Base-by-base conservation (phyloP, 2,888 invertebrate species). In the Drosophila glabriapex region DNA sequence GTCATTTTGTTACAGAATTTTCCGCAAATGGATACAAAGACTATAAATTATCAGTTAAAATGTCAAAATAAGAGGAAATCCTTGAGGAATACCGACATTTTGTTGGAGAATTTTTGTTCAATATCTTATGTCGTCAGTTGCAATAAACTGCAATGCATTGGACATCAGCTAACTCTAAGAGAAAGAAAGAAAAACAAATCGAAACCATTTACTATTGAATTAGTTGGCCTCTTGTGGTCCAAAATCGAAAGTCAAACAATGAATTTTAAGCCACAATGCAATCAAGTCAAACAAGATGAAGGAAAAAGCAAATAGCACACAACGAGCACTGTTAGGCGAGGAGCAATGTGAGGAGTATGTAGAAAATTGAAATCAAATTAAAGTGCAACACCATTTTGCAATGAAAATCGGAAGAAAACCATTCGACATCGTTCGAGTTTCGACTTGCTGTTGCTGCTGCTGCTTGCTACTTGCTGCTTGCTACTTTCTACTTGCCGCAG, bases 301-400 rank as follows among this genome's bases (percentile, higher is more conserved):
- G 52, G 35, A 54, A 53, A 58, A 62, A 77, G 58, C 64, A 69
- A 75, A 63, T 46, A 68, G 50, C 39, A 60, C 19, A 68, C 25
- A 46, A 19, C 37, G 7, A 33, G 63, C 50, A n/a, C 14, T 14
- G 28, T 29, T 25, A 16, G 16, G 9, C 29, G 10, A 9, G 49
- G 33, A 4, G 28, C 14, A 39, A 25, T 16, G 4, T 35, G 10
- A 9, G 37, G 37, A 4, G 28, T 14, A 43, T 53, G 41, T 50
- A 43, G 59, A 73, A 69, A 82, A 84, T 84, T 72, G 82, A 82
- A 82, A 85, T 82, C 79, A 78, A 82, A 82, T 85, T 82, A 82
- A 82, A 82, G 73, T 82, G 76, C 85, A 78, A 76, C 85, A 79
- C 73, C 61, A 70, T 68, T 78, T 60, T 52, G 61, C 82, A 55